Percentiles rank a stretch among this genome's conserved stretches.
phyloP scores from a whole-genome alignment of 1,140 invertebrate species.

The Delia radicum region DNA sequence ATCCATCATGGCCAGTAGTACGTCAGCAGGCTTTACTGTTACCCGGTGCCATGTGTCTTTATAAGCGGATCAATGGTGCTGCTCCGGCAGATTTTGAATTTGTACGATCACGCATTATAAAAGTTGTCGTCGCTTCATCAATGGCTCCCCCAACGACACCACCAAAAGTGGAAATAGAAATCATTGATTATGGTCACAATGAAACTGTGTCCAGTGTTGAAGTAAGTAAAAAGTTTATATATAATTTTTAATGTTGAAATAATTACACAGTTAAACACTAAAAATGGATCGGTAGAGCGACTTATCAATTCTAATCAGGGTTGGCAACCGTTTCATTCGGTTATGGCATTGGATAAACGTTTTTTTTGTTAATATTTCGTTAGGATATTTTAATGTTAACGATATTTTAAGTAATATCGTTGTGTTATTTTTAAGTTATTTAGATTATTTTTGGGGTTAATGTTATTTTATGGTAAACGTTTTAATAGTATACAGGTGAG shows the following conservation, averaged over 20 bases:
- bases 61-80: slow-evolving; percentile 38
- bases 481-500: too few relatives aligned
- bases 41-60: slow-evolving; percentile 41
- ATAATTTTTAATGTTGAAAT: not conserved
- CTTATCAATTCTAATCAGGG: too few relatives aligned
- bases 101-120: slow-evolving; percentile 39
- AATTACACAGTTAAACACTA: not conserved
- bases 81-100: slow-evolving; percentile 47
- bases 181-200: slow-evolving; percentile 71
- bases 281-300: too few relatives aligned
- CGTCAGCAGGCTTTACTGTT: slow-evolving; percentile 42
- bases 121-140: slow-evolving; percentile 33
- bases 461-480: too few relatives aligned
- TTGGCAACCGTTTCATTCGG: too few relatives aligned
- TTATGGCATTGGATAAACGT: too few relatives aligned
- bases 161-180: slow-evolving; percentile 61
- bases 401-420: too few relatives aligned
- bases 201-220: slow-evolving; percentile 41
- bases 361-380: too few relatives aligned
- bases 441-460: too few relatives aligned
- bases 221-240: slow-evolving; percentile 34
- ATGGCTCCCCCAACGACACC: slow-evolving; percentile 21
- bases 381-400: too few relatives aligned
- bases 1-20: slow-evolving; percentile 41
- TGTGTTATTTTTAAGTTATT: too few relatives aligned